Evolutionary conservation across 1,140 invertebrate species (phyloP).

Genomic region (Cheumatopsyche charites): DNA sequence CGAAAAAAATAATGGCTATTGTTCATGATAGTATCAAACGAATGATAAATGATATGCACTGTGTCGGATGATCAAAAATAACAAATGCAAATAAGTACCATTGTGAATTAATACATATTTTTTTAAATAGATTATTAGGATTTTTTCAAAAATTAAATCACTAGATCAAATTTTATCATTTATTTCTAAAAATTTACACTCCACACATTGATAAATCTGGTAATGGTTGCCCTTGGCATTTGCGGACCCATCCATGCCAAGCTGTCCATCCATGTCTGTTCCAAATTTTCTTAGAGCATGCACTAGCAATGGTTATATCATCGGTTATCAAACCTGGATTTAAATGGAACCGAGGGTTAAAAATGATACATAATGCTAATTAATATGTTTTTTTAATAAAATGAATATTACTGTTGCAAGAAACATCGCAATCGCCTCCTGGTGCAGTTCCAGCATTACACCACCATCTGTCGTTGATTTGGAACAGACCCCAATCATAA

Average conservation of each 20-base stretch:
- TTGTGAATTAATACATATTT: neutral
- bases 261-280: constrained; percentile 47
- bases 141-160: neutral
- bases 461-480: constrained; percentile 66
- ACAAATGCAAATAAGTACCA: no score
- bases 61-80: no score
- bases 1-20: neutral
- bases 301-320: constrained; percentile 32
- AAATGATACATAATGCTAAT: neutral
- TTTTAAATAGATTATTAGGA: neutral
- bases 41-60: no score
- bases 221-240: constrained; percentile 50
- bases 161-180: neutral
- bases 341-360: neutral
- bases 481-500: constrained; percentile 65
- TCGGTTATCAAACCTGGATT: constrained; percentile 16
- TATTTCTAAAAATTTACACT: constrained; percentile 8
- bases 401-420: constrained; percentile 50
- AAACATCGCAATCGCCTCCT: constrained; percentile 52
- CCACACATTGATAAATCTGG: constrained; percentile 21
- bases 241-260: constrained; percentile 52
- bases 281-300: constrained; percentile 49
- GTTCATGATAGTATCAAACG: neutral
- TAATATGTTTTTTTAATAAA: constrained; percentile 10
- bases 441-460: constrained; percentile 54